Base-by-base conservation (phyloP, 2,888 invertebrate genomes). In the Tillus elongatus region DNA sequence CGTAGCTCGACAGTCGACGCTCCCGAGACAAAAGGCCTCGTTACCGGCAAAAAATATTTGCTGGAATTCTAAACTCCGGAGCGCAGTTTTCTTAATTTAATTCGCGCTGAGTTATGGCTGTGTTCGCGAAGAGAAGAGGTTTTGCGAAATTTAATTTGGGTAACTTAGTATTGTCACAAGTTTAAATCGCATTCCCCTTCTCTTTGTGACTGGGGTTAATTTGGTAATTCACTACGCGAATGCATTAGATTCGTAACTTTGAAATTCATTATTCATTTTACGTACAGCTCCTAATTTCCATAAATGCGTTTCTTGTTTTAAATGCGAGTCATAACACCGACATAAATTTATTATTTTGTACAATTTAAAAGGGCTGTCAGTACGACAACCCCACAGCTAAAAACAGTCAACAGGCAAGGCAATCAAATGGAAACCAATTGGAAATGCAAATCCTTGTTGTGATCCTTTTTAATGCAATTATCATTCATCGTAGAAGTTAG, bases 101-200 rank as follows among this genome's bases (percentile, higher is more conserved):
- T 58, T 56, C 55, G 51, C 50, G 42, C 41, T 44, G 46, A 46
- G 43, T 48, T 48, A 48, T 46, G 44, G 44, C 43, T 33, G 33
- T 38, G 46, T 39, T 43, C 47, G 45, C 40, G 46, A 46, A 47
- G 6, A n/a, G 51, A 46, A 54, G 54, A 50, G 53, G 55, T 56
- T 58, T 53, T 51, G 53, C 49, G 52, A 58, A 59, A 59, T 60
- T 61, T 60, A 61, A 61, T 61, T 60, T 58, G 55, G 58, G 52
- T 54, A 60, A 59, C 56, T 59, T 57, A 56, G 58, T 56, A 58
- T 58, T 60, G 61, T 61, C 60, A 51, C 59, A 52, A 57, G 52
- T 55, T 57, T 52, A 57, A 58, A 58, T 57, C 56, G 54, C 46
- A 46, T 52, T 51, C 49, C 44, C 44, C 44, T 44, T 14, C 13